Evolutionary conservation across 2,113 vertebrate species (phyloP).

Genomic region (Plecotus auritus): DNA sequence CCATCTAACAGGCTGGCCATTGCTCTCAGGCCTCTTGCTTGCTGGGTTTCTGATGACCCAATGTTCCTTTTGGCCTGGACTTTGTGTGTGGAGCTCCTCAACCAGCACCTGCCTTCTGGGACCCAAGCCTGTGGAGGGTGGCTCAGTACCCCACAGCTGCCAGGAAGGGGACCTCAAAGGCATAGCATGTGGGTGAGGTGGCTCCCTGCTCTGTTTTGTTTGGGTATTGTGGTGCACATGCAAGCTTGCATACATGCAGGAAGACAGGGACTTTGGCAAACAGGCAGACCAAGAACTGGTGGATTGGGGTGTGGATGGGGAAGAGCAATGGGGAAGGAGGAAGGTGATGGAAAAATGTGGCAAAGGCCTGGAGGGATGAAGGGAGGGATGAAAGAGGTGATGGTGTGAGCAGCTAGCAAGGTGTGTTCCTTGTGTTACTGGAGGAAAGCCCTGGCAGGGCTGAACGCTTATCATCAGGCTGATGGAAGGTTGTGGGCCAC

Average conservation of each 20-base stretch:
- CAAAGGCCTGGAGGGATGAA: background rate
- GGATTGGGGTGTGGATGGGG: background rate
- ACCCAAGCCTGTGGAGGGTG: background rate
- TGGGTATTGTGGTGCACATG: background rate
- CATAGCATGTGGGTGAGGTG: background rate
- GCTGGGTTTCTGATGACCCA: background rate
- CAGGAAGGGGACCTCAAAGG: conserved; percentile 37
- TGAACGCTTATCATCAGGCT: background rate
- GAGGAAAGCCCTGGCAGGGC: background rate
- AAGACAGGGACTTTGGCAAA: conserved; percentile 24
- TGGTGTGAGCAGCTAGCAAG: background rate
- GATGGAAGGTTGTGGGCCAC: background rate
- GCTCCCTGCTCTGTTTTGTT: conserved; percentile 29
- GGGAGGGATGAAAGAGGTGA: background rate
- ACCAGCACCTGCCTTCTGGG: background rate
- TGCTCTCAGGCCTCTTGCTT: background rate
- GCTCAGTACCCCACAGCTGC: background rate
- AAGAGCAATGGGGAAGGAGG: background rate
- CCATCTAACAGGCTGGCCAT: background rate
- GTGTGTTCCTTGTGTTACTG: background rate
- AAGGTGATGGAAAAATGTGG: conserved; percentile 8
- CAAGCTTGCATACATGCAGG: background rate
- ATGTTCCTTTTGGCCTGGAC: background rate
- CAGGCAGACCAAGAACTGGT: background rate
- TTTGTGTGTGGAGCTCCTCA: conserved; percentile 6